Base-by-base conservation (phyloP, 2,113 vertebrate genomes). In the Stegastes partitus region DNA sequence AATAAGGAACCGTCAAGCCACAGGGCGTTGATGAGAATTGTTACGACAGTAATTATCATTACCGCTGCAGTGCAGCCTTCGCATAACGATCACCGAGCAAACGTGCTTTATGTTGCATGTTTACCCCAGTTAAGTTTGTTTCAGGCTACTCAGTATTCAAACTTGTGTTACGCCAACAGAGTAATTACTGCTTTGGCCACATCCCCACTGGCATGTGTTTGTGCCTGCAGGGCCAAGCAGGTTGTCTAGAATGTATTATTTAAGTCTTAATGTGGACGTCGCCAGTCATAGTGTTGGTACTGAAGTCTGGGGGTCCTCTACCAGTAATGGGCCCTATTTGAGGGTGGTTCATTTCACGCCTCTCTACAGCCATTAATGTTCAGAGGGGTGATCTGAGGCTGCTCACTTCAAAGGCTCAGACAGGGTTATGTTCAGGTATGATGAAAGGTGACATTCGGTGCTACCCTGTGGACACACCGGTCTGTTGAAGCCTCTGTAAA, bases 401-500 rank as follows among this genome's bases (percentile, higher is more conserved):
- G 68, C 68, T 67, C 64, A 89, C 91, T 88, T 92, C 91, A 94
- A 90, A 94, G 79, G 67, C 77, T 10, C 76, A 68, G 67, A 68
- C 81, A 75, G 79, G 25, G 58, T 42, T 74, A 61, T 2, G 65
- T 84, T 79, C 74, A 89, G 85, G 78, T 85, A 66, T 79, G 83
- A 93, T 90, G 83, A 89, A 92, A 90, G 85, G 79, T 89, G 84
- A 77, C 83, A 84, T 80, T 82, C 50, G 53, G 65, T 47, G 84
- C 63, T 86, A 62, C 73, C 81, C 90, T 65, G 68, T 70, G 85
- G 87, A 79, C 74, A 73, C 64, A 47, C 34, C 42, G 61, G 85
- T 73, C 78, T 47, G 78, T 54, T 70, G 5, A 58, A 57, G 66
- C 64, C 71, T 80, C 76, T 53, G 49, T 68, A 68, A 72, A 76